Base-by-base conservation (phyloP, 2,888 invertebrate genomes). In the Habroteleia sp. region DNA sequence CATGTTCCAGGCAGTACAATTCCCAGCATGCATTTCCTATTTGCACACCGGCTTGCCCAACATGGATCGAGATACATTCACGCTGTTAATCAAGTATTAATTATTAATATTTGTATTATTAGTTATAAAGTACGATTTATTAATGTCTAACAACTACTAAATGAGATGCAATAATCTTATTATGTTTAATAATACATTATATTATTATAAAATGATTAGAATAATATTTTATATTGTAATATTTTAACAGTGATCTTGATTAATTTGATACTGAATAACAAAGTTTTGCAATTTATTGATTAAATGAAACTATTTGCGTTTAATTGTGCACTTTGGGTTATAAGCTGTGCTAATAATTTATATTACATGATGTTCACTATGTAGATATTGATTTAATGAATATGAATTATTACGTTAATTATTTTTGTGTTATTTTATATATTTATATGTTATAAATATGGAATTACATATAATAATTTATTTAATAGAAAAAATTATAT, bases 11-110 rank as follows among this genome's bases (percentile, higher is more conserved):
- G 13, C 65, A 65, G 8, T 65, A 65, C 16, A 54, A 25, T 41
- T 65, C 65, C 65, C 65, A 65, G 31, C 65, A 65, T 0, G 65
- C 65, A 52, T 65, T 65, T 10, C 65, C 65, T 42, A 65, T 52
- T 44, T 65, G 65, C 14, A 65, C 52, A 2, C 65, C 65, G 13
- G 52, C 65, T 65, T 65, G 65, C 2, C 65, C 65, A 35, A 52
- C 65, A 25, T 65, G 65, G 35, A 65, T 65, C 27, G 65, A 52
- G 10, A 52, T 65, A 65, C 65, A 65, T 10, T 65, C 62, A 62
- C 96, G 96, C 91, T 96, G 96, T 41, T 11, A 27, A 25, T 10
- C 11, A 7, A 44, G 0, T 3, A 6, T 41, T 17, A 41, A 41
- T 41, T 5, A 20, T 7, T 41, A 1, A 10, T 3, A 10, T 3